Evolutionary conservation across 2,888 invertebrate species (phyloP).

Genomic region (Neoascia interrupta): DNA sequence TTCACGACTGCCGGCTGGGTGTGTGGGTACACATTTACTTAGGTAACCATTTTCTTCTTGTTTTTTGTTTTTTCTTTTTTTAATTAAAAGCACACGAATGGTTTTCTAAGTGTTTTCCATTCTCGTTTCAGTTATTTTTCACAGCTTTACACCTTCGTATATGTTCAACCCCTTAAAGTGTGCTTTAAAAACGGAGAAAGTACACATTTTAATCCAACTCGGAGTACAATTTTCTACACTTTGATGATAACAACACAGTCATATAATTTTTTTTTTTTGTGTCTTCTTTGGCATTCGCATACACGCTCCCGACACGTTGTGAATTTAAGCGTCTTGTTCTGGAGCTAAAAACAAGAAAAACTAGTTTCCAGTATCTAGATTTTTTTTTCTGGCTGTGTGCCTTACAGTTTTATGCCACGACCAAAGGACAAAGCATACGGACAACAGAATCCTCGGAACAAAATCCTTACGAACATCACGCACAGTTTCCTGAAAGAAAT

Average conservation of each 20-base stretch:
- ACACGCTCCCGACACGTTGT: not conserved
- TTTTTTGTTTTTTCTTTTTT: too few relatives aligned
- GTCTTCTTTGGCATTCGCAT: not conserved
- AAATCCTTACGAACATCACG: not conserved
- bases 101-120: not conserved
- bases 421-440: not conserved
- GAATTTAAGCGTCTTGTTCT: constrained; percentile 25
- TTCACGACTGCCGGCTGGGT: not conserved
- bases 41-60: too few relatives aligned
- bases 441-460: not conserved
- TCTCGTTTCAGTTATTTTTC: not conserved
- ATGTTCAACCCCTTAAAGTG: constrained; percentile 8
- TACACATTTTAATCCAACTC: constrained; percentile 35
- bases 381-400: not conserved
- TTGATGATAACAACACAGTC: constrained; percentile 56
- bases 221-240: constrained; percentile 51
- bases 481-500: not conserved
- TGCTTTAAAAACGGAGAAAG: constrained; percentile 19
- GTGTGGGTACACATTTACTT: not conserved
- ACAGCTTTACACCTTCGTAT: not conserved
- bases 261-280: constrained; percentile 54
- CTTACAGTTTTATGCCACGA: too few relatives aligned
- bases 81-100: not conserved
- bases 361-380: constrained; percentile 55
- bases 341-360: constrained; percentile 40